Evolutionary conservation across 2,888 invertebrate species (phyloP).

Genomic region (Patella ulyssiponensis): DNA sequence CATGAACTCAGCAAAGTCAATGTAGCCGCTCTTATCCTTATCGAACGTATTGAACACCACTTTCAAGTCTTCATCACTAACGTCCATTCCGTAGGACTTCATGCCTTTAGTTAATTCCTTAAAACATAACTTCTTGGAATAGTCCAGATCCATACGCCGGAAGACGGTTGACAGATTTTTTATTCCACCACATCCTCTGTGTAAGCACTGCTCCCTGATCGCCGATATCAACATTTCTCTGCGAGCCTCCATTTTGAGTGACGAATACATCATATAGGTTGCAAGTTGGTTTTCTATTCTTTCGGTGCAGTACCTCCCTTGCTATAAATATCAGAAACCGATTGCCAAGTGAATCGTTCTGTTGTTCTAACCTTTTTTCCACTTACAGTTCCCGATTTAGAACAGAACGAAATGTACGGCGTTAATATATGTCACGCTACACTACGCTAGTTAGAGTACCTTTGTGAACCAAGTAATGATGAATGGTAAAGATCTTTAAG

Average conservation of each 20-base stretch:
- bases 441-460: no score
- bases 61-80: slow-evolving; percentile 54
- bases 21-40: slow-evolving; percentile 53
- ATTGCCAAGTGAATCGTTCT: no score
- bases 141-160: slow-evolving; percentile 62
- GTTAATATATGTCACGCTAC: no score
- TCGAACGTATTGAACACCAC: slow-evolving; percentile 59
- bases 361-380: no score
- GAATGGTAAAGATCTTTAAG: no score
- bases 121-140: slow-evolving; percentile 57
- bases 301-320: no score
- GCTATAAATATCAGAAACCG: no score
- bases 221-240: slow-evolving; percentile 31
- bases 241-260: background rate
- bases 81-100: slow-evolving; percentile 46
- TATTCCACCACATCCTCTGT: slow-evolving; percentile 54
- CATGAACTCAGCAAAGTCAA: slow-evolving; percentile 66
- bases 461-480: no score
- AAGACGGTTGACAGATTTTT: slow-evolving; percentile 60
- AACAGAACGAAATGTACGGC: no score
- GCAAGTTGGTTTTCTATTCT: no score
- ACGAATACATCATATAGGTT: background rate
- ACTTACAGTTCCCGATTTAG: no score
- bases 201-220: slow-evolving; percentile 49
- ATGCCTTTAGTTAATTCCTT: slow-evolving; percentile 61